Base-by-base conservation (phyloP, 1,140 invertebrate species). In the Coelopa frigida region DNA sequence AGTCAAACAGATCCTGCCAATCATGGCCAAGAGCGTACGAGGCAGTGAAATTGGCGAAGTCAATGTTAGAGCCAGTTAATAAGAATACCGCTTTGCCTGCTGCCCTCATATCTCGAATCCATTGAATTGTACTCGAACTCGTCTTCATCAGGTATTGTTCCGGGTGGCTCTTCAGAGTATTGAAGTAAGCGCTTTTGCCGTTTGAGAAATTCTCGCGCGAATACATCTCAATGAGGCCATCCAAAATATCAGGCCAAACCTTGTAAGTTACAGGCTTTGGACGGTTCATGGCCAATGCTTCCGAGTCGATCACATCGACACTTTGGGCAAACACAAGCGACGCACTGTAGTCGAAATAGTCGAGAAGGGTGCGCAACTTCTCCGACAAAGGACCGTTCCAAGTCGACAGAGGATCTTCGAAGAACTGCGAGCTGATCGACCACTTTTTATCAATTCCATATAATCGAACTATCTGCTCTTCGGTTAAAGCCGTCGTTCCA, bases 11-110 rank as follows among this genome's bases (percentile, higher is more conserved):
- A 4, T 81, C 72, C 42, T 66, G 74, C 85, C 86, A 89, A 47
- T 88, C 72, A 37, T 74, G 46, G 5, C 85, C 85, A 22, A 89
- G 59, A 11, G 77, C 75, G 56, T 78, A 77, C 7, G 70, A 70
- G n/a, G 85, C 80, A 0, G 78, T 79, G 40, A 80, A 75, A 43
- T 76, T 70, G 11, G 81, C 84, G 72, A 82, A 87, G 61, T 88
- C 84, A n/a, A 75, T 72, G 60, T 84, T 77, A 0, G 87, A 87
- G 10, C 84, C 84, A 18, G 86, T 89, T n/a, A 89, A 72, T 5
- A 90, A 66, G 64, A 85, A 88, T 10, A 78, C 70, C 42, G 75
- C 73, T 46, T 80, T 81, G 6, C 75, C 71, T 40, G 75, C 65
- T 42, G 74, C 72, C 24, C 66, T 69, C 20, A 76, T 46, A 15